phyloP scores from a whole-genome alignment of 2,797 vertebrate genomes.

The Furcifer pardalis region DNA sequence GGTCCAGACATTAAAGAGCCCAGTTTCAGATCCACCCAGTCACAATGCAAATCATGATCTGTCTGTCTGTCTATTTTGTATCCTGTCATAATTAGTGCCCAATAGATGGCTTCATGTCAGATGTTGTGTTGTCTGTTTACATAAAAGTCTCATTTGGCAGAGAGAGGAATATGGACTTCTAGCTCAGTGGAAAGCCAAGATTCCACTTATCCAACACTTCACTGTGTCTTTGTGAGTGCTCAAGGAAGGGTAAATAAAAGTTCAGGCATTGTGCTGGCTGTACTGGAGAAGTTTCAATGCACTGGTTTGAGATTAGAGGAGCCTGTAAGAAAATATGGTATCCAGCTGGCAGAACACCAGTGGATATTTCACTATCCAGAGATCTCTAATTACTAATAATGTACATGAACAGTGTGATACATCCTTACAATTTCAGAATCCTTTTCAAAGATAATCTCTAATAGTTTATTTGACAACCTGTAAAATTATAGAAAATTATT shows the following conservation, averaged over 20 bases:
- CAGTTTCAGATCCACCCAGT: too few species aligned
- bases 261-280: constrained; percentile 62
- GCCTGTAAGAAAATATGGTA: constrained; percentile 73
- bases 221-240: constrained; percentile 69
- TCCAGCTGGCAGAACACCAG: constrained; percentile 73
- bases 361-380: constrained; percentile 78
- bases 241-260: constrained; percentile 77
- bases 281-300: constrained; percentile 74
- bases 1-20: too few species aligned
- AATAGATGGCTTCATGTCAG: too few species aligned
- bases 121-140: too few species aligned
- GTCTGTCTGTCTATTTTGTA: too few species aligned
- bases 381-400: constrained; percentile 84
- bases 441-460: constrained; percentile 86
- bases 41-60: too few species aligned
- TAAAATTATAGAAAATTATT: constrained; percentile 87
- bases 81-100: too few species aligned
- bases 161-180: constrained; percentile 47
- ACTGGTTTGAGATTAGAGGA: constrained; percentile 73
- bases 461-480: constrained; percentile 87
- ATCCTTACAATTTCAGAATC: constrained; percentile 81
- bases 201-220: constrained; percentile 66
- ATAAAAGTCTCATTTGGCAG: constrained; percentile 50
- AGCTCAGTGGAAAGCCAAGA: constrained; percentile 64
- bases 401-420: constrained; percentile 81